Conservation (phyloP, 1,140 invertebrate species). For the Trichomalopsis sarcophagae region DNA sequence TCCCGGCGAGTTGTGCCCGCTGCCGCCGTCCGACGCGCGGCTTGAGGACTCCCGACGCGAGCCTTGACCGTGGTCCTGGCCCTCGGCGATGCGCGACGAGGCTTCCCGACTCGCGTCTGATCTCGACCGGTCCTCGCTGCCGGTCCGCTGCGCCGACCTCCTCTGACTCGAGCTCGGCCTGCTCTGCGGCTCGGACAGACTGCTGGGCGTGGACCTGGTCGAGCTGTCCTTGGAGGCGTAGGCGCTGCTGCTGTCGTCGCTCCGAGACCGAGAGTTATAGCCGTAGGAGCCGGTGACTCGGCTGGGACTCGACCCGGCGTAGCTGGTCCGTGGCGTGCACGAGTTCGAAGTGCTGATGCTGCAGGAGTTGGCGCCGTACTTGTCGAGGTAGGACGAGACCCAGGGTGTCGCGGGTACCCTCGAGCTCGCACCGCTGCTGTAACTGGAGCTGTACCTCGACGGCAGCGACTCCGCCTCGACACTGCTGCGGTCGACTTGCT, state of each 20-base stretch:
- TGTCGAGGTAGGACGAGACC: slow-evolving; percentile 79
- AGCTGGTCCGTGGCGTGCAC: neutral
- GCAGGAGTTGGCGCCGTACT: slow-evolving; percentile 66
- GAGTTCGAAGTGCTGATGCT: slow-evolving; percentile 40
- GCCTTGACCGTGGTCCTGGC: slow-evolving; percentile 35
- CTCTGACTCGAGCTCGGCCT: slow-evolving; percentile 31
- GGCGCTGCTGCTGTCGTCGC: neutral
- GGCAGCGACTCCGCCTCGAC: slow-evolving; percentile 74
- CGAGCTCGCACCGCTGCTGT: slow-evolving; percentile 44
- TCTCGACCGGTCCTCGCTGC: slow-evolving; percentile 7
- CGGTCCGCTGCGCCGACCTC: neutral
- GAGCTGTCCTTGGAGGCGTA: neutral
- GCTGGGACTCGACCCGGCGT: neutral
- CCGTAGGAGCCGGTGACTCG: neutral
- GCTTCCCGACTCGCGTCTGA: neutral
- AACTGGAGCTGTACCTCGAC: slow-evolving; percentile 77
- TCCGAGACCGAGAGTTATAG: neutral
- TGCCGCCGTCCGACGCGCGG: slow-evolving; percentile 62
- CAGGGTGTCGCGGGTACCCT: slow-evolving; percentile 77
- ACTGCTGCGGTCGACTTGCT: slow-evolving; percentile 83
- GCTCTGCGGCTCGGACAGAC: slow-evolving; percentile 52
- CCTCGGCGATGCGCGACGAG: slow-evolving; percentile 27
- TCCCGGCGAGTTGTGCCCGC: neutral
- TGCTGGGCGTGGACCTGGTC: neutral
- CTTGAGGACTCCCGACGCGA: slow-evolving; percentile 46